phyloP scores from a whole-genome alignment of 2,797 vertebrate species.

The Tachyglossus aculeatus region DNA sequence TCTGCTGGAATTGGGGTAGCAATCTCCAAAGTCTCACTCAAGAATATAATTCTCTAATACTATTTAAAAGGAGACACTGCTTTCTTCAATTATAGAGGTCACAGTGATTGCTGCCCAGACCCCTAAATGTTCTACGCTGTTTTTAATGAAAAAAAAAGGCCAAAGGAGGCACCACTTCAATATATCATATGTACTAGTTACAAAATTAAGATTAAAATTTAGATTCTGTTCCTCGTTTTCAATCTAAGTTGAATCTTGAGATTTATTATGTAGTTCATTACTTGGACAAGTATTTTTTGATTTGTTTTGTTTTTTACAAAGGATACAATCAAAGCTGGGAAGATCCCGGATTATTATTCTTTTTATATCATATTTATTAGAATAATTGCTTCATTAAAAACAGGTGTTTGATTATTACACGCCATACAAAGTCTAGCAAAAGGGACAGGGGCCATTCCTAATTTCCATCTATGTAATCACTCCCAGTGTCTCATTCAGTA shows the following conservation, averaged over 20 bases:
- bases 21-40: conserved; percentile 24
- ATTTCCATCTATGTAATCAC: too few relatives aligned
- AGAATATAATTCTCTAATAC: conserved; percentile 27
- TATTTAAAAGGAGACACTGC: conserved; percentile 39
- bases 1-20: conserved; percentile 43
- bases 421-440: too few relatives aligned
- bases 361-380: too few relatives aligned
- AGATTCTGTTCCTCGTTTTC: conserved; percentile 21
- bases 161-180: conserved; percentile 23
- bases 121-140: conserved; percentile 51
- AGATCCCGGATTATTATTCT: not conserved
- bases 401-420: too few relatives aligned
- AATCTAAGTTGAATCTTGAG: conserved; percentile 13
- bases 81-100: conserved; percentile 52
- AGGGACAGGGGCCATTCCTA: too few relatives aligned
- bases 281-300: not conserved
- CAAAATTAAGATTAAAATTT: conserved; percentile 39
- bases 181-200: conserved; percentile 36
- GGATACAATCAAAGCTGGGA: not conserved
- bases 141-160: conserved; percentile 56
- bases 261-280: conserved; percentile 1
- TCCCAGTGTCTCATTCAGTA: too few relatives aligned
- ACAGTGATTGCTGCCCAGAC: conserved; percentile 41
- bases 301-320: not conserved
- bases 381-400: too few relatives aligned